Evolutionary conservation across 2,113 vertebrate species (phyloP).

Genomic region (Heterotis niloticus): DNA sequence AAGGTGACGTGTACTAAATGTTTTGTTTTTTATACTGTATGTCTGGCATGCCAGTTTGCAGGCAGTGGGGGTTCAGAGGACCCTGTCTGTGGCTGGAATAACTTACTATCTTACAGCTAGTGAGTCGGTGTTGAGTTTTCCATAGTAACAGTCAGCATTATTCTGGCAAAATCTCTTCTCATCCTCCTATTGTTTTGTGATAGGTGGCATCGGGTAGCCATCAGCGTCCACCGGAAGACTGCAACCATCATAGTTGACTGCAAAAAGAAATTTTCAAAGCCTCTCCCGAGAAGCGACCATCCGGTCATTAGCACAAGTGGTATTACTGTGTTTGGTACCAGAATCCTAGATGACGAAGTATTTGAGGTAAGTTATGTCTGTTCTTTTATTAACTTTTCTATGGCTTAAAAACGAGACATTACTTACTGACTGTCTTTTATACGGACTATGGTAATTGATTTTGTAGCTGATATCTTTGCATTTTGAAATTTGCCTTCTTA

Average conservation of each 20-base stretch:
- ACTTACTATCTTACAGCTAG: no score
- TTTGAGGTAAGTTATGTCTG: constrained; percentile 76
- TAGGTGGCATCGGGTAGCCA: constrained; percentile 97
- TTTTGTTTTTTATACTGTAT: no score
- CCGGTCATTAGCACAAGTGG: constrained; percentile 83
- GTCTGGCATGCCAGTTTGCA: no score
- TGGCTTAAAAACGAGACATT: not conserved
- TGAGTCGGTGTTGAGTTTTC: no score
- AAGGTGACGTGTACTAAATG: no score
- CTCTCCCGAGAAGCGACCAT: constrained; percentile 76
- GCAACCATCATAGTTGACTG: constrained; percentile 95
- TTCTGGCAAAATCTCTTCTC: not conserved
- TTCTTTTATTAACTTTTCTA: not conserved
- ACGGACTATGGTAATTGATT: no score
- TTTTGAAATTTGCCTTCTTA: not conserved
- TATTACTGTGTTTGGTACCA: constrained; percentile 91
- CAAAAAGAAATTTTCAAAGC: constrained; percentile 84
- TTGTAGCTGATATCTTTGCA: not conserved
- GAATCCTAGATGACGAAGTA: constrained; percentile 93
- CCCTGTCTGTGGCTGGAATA: not conserved
- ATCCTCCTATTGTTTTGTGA: constrained; percentile 7
- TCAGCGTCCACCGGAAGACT: constrained; percentile 91
- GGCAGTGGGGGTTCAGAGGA: no score
- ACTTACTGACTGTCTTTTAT: not conserved
- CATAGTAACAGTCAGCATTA: not conserved